Conservation (phyloP, 2,113 vertebrate species). For the Cavia aperea region DNA sequence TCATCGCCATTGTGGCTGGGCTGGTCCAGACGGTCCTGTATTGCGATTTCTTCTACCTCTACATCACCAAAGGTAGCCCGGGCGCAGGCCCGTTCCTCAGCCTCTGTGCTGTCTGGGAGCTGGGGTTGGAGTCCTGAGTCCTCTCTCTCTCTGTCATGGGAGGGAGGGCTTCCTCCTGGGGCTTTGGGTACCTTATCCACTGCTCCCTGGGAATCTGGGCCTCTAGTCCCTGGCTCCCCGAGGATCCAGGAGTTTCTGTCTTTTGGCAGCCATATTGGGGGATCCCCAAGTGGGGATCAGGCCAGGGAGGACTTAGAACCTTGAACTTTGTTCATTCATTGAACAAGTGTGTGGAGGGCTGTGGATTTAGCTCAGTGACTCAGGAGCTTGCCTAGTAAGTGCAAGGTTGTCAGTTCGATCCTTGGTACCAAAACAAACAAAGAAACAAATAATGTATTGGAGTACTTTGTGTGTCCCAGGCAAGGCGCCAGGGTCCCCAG, state of each 20-base stretch:
- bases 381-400: too few relatives aligned
- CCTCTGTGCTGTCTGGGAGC: background rate
- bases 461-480: background rate
- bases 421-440: too few relatives aligned
- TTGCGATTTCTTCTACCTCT: constrained; percentile 80
- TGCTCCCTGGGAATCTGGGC: background rate
- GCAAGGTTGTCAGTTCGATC: too few relatives aligned
- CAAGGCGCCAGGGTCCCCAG: background rate
- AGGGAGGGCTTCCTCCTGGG: background rate
- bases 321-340: too few relatives aligned
- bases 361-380: too few relatives aligned
- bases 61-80: constrained; percentile 77
- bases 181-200: too few relatives aligned
- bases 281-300: background rate
- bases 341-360: background rate
- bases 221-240: background rate
- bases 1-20: constrained; percentile 77
- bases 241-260: background rate
- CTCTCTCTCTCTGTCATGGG: background rate
- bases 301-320: background rate
- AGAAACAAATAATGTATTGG: too few relatives aligned
- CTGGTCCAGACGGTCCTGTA: constrained; percentile 78
- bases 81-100: accelerated
- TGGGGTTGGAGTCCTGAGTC: background rate
- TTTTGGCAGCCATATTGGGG: background rate